Conservation (phyloP, 2,797 vertebrate species). For the Leptodactylus fallax region DNA sequence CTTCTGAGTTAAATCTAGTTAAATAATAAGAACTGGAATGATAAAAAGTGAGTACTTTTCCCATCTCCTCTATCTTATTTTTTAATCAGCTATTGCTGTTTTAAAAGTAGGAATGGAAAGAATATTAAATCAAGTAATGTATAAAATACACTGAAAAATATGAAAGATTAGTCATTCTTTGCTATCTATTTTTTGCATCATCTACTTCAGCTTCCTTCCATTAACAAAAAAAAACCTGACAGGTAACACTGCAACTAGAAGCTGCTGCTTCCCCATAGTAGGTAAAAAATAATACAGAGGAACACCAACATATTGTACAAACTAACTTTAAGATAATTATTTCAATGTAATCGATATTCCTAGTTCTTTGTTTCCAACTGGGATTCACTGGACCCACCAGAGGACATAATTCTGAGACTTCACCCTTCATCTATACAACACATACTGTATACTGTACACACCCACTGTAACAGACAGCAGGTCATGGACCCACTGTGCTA, state of each 20-base stretch:
- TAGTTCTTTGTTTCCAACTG: no score
- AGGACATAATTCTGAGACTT: no score
- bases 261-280: not conserved
- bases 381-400: no score
- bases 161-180: not conserved
- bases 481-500: no score
- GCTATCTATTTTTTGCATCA: not conserved
- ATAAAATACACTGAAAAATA: not conserved
- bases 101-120: not conserved
- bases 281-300: not conserved
- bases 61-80: not conserved
- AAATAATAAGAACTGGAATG: not conserved
- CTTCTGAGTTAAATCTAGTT: no score
- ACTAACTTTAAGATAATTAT: not conserved
- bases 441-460: no score
- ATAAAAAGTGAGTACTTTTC: not conserved
- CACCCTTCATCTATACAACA: no score
- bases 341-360: no score
- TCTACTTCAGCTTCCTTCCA: not conserved
- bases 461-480: no score
- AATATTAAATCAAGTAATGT: not conserved
- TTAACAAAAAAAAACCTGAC: not conserved
- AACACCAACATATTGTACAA: not conserved
- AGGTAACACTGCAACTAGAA: not conserved
- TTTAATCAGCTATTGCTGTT: not conserved